Evolutionary conservation across 1,140 invertebrate species (phyloP), one percentile per base, ranked within the genome.

Genomic region (Drosophila malerkotliana): DNA sequence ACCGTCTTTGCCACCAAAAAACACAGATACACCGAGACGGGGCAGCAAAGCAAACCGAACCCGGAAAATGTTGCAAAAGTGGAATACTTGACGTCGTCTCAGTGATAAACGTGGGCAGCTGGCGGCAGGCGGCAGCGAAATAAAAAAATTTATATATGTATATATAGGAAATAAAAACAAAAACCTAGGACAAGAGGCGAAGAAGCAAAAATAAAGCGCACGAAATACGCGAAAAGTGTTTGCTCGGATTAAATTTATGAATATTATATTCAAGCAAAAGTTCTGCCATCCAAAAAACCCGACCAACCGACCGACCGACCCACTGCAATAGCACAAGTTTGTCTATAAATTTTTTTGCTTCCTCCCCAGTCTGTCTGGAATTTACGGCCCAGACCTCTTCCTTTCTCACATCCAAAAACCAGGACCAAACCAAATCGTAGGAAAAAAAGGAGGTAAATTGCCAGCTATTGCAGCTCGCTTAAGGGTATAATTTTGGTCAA

Each of bases 231-330:
- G 82, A 87, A 82, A 87, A 85, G 72, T 82, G 74, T 87, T 88
- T 88, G 83, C 66, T 82, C 66, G 66, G 79, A 87, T 88, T 82
- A 88, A 87, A 87, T 87, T 87, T 87, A 88, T 87, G 82, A 87
- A 87, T 88, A 82, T 87, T 88, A 88, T 79, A 88, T 85, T 72
- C 58, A 81, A 57, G 75, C 78, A 53, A 64, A 68, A 77, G 41
- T 72, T 82, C 49, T 68, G 67, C 75, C 54, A 54, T 56, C 54
- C 64, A 53, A 52, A 18, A 55, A 49, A 44, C 53, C 44, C 48
- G 37, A 44, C 12, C 66, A 44, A 47, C 77, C 26, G 26, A 28
- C 26, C 26, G 26, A 28, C 26, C 26, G 30, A 48, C 12, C 60
- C 54, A 47, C 69, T 74, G 77, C 62, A 68, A 58, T 59, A 59